phyloP scores from a whole-genome alignment of 2,113 vertebrate genomes.

The Acanthochromis polyacanthus region DNA sequence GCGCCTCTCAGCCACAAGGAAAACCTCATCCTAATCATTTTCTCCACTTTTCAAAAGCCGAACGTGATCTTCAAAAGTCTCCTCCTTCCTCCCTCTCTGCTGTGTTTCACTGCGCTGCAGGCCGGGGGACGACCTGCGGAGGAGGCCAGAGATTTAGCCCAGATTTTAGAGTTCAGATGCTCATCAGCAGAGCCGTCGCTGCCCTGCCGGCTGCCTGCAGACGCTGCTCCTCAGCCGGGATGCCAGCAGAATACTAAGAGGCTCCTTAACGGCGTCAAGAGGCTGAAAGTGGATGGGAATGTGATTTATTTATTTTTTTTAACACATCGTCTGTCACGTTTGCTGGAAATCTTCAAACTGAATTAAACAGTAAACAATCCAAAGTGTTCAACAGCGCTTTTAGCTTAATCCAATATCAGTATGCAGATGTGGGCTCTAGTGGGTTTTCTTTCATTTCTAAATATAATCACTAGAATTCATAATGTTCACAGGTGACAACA shows the following conservation, averaged over 20 bases:
- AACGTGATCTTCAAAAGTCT: slow-evolving; percentile 40
- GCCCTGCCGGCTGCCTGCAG: slow-evolving; percentile 14
- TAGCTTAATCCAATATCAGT: not conserved
- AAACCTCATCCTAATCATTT: slow-evolving; percentile 26
- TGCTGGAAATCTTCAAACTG: not conserved
- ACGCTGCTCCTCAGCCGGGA: not conserved
- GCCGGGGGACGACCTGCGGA: slow-evolving; percentile 17
- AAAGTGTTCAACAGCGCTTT: not conserved
- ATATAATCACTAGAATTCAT: not conserved
- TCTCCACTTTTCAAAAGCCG: slow-evolving; percentile 27
- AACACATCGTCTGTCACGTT: not conserved
- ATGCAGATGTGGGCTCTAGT: not conserved
- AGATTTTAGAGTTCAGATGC: slow-evolving; percentile 35
- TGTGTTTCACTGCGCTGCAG: slow-evolving; percentile 13
- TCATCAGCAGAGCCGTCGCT: slow-evolving; percentile 2
- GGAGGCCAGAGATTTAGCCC: slow-evolving; percentile 35
- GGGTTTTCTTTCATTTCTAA: not conserved
- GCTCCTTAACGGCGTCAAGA: not conserved
- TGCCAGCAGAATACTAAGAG: slow-evolving; percentile 32
- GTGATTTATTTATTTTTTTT: too few relatives aligned
- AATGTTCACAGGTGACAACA: too few relatives aligned
- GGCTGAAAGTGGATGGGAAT: not conserved
- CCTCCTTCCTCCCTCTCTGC: slow-evolving; percentile 10
- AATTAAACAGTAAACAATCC: not conserved
- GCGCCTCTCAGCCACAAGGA: not conserved